Conservation (phyloP, 2,888 invertebrate species). For the Fragum sueziense region DNA sequence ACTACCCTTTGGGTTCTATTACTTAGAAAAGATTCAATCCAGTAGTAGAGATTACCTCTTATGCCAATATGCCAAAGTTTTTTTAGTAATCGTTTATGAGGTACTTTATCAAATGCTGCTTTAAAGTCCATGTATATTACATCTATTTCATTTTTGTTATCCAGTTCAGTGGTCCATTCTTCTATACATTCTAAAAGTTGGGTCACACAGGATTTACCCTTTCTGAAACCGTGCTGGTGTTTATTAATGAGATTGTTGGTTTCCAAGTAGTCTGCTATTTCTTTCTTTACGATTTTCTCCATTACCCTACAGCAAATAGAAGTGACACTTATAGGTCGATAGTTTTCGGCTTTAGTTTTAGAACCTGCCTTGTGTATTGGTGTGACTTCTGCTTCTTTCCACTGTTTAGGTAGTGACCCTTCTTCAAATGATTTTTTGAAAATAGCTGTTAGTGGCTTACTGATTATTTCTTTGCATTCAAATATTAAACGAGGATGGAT, state of each 20-base stretch:
- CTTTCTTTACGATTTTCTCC: not conserved
- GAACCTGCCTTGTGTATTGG: not conserved
- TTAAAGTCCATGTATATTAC: not conserved
- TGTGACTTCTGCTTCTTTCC: not conserved
- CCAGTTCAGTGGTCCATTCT: not conserved
- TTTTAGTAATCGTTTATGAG: not conserved
- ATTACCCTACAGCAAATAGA: not conserved
- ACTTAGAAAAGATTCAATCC: not conserved
- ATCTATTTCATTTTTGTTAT: not conserved
- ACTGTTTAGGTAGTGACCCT: not conserved
- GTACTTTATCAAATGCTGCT: not conserved
- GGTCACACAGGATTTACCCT: no score
- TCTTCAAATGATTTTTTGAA: not conserved
- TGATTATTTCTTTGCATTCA: not conserved
- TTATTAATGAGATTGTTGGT: no score
- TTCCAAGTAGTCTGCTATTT: not conserved
- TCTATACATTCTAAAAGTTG: not conserved
- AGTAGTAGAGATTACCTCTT: not conserved
- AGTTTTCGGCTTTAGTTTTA: not conserved
- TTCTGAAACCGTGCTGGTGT: no score
- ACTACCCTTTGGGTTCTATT: not conserved
- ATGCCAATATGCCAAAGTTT: not conserved
- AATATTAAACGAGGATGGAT: not conserved
- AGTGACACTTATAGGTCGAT: not conserved
- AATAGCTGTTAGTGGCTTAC: not conserved